Evolutionary conservation across 2,113 vertebrate species (phyloP), one percentile per base, ranked within the genome.

Genomic region (Zootoca vivipara): DNA sequence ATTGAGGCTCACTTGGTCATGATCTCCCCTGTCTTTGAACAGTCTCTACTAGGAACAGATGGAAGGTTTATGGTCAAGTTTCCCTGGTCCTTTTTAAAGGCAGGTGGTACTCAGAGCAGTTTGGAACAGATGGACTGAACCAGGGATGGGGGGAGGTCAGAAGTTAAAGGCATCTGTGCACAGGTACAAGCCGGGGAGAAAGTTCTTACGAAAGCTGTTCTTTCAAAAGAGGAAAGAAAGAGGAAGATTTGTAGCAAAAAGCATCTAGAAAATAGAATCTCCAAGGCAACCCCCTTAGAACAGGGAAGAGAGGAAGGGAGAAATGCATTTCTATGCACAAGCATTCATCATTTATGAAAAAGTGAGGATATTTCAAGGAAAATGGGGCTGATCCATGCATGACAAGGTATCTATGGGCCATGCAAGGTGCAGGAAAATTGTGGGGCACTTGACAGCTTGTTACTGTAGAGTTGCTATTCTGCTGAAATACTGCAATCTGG

Each of bases 281-380:
- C 93, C 90, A 80, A 90, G 4, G 0, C 85, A 87, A 87, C 20
- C 92, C 94, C 94, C 94, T 94, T 67, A 90, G 91, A 93, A 93
- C 38, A 28, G 78, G 81, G 90, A 89, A 86, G 92, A 7, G 93
- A 84, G 91, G 90, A 90, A 89, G 89, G 93, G 91, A 93, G 84
- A 92, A 95, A 83, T 90, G 9, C 74, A 94, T 91, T 94, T 95
- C 85, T 92, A 88, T 89, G 92, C 95, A 91, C 89, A 90, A 82
- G 88, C 78, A 88, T 96, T 97, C 95, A 96, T 97, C 96, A 96
- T 95, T 97, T 95, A 97, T 95, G 89, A 93, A 95, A 96, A 96
- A 92, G 92, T 91, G 90, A 92, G 56, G 96, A 93, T 94, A 96
- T 95, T 96, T 97, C 96, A 96, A 96, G 96, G 93, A 89, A 89